A percentile compares a stretch with the other conserved stretches of the same genome.
Evolutionary conservation across 1,140 invertebrate species (phyloP).

Genomic region (Parapsyche elsis): DNA sequence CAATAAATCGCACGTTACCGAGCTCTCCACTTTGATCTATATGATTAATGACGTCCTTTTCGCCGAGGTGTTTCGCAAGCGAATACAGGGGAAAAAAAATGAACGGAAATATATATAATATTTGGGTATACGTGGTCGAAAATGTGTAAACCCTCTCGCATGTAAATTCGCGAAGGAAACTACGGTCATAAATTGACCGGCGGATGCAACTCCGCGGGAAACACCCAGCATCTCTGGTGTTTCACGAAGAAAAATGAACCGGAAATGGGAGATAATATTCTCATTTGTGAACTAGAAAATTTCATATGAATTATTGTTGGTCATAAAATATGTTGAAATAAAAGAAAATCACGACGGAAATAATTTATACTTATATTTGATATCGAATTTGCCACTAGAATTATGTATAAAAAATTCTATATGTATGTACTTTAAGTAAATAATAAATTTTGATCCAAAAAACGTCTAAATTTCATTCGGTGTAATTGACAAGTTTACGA

Average conservation of each 20-base stretch:
- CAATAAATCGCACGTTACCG: conserved; percentile 17
- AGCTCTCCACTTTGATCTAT: neutral
- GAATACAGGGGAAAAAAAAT: neutral
- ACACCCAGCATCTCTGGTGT: neutral
- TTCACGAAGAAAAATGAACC: conserved; percentile 15
- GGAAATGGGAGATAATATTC: conserved; percentile 1
- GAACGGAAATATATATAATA: neutral
- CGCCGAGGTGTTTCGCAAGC: neutral
- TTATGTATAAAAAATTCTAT: no score
- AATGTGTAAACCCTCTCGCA: neutral
- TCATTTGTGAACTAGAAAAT: no score
- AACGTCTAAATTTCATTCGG: no score
- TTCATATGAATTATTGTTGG: no score
- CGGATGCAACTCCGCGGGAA: conserved; percentile 4
- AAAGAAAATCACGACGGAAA: no score
- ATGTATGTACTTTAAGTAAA: no score
- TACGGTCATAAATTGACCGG: conserved; percentile 6
- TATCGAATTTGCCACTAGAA: no score
- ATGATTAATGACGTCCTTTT: conserved; percentile 20
- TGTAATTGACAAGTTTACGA: no score
- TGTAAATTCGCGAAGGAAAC: neutral
- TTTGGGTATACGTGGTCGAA: neutral
- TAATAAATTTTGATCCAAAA: no score
- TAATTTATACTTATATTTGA: no score
- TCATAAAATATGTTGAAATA: no score